Percentiles rank a stretch among this genome's conserved stretches.
Evolutionary conservation across 2,113 vertebrate species (phyloP).

Genomic region (Labrus mixtus): DNA sequence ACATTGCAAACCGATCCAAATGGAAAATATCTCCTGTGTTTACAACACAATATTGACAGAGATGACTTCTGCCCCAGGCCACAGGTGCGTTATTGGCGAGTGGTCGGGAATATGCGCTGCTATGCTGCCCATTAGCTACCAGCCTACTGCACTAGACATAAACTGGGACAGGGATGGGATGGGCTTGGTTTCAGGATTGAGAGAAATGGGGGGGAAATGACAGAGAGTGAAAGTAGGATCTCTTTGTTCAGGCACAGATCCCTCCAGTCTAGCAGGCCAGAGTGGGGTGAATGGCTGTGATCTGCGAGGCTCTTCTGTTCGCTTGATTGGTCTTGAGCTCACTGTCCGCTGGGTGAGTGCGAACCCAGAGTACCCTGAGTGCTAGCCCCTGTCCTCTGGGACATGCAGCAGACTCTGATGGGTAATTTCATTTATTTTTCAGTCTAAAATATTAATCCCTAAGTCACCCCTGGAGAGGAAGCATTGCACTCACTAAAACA

Average conservation of each 20-base stretch:
- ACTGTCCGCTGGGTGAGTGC: conserved; percentile 77
- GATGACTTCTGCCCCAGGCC: conserved; percentile 66
- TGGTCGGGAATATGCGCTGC: conserved; percentile 48
- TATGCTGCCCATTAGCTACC: conserved; percentile 59
- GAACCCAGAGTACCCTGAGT: conserved; percentile 80
- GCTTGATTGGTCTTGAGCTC: conserved; percentile 81
- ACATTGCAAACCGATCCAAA: conserved; percentile 51
- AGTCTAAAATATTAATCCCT: conserved; percentile 84
- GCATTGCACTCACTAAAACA: conserved; percentile 82
- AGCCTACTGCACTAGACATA: conserved; percentile 63
- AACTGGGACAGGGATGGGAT: conserved; percentile 63
- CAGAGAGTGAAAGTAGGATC: conserved; percentile 37
- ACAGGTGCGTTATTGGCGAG: conserved; percentile 67
- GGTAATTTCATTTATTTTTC: conserved; percentile 86
- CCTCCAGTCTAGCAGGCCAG: conserved; percentile 61
- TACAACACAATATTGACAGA: conserved; percentile 74
- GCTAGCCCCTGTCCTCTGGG: conserved; percentile 73
- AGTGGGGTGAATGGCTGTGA: conserved; percentile 63
- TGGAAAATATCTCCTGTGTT: conserved; percentile 68
- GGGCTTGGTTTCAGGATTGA: conserved; percentile 61
- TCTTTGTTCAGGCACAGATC: conserved; percentile 77
- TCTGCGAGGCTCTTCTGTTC: conserved; percentile 67
- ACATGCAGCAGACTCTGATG: conserved; percentile 78
- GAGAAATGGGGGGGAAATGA: conserved; percentile 43
- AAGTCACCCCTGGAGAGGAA: conserved; percentile 76